These are phyloP conservation scores for Canis aureus DNA, from an alignment of 2,113 vertebrate genomes.

Conservation along the genomic window DNA sequence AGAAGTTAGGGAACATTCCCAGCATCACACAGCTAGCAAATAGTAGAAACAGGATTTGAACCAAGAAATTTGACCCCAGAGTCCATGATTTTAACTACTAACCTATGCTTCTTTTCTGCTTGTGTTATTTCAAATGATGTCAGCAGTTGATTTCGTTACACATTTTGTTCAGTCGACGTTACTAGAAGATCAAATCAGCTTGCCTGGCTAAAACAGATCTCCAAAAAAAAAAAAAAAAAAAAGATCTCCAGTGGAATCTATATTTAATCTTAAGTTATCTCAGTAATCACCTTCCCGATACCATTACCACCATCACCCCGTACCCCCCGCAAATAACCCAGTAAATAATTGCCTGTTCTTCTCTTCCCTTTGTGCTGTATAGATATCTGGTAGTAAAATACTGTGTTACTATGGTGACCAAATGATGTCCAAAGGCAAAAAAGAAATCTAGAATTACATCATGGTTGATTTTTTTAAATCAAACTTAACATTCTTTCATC, in stretches of 20 bases:
- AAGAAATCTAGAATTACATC: slow-evolving; percentile 73
- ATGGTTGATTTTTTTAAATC: slow-evolving; percentile 41
- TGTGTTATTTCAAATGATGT: slow-evolving; percentile 59
- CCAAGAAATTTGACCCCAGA: neutral
- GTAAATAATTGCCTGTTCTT: slow-evolving; percentile 66
- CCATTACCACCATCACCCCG: neutral
- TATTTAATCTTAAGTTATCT: slow-evolving; percentile 69
- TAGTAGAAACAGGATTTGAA: slow-evolving; percentile 16
- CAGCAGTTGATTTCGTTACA: neutral
- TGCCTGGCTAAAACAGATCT: slow-evolving; percentile 52
- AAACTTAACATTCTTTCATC: slow-evolving; percentile 21
- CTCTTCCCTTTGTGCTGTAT: slow-evolving; percentile 49
- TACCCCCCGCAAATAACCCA: slow-evolving; percentile 60
- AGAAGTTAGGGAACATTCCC: slow-evolving; percentile 23
- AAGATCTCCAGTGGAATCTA: slow-evolving; percentile 16
- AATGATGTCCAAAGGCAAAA: slow-evolving; percentile 67
- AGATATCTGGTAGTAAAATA: slow-evolving; percentile 73
- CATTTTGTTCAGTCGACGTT: slow-evolving; percentile 54
- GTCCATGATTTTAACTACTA: neutral
- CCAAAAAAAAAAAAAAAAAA: neutral
- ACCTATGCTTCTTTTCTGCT: neutral
- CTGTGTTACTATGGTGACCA: slow-evolving; percentile 68
- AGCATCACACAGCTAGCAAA: slow-evolving; percentile 42
- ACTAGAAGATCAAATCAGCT: slow-evolving; percentile 52
- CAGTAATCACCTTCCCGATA: neutral